These are phyloP conservation scores for Habrosyne pyritoides DNA, from an alignment of 2,888 invertebrate genomes.

Conservation along the genomic window DNA sequence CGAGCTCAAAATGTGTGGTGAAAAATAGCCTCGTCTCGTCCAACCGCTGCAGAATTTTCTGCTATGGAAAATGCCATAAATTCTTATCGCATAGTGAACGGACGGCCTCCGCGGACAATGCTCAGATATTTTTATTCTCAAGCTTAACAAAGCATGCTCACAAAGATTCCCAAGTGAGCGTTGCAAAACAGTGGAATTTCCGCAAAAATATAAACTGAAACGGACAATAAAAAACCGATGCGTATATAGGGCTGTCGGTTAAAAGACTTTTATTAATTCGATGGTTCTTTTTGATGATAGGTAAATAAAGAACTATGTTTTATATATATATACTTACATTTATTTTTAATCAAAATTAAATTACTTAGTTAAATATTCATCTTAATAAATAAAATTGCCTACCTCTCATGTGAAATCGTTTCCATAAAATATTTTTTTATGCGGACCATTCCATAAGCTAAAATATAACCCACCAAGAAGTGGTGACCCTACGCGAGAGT, in stretches of 20 bases:
- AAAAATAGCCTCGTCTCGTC: not conserved
- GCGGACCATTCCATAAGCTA: too few relatives aligned
- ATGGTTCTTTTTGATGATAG: too few relatives aligned
- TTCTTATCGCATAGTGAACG: not conserved
- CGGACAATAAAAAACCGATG: slow-evolving; percentile 1
- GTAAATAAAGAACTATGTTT: too few relatives aligned
- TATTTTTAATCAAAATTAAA: too few relatives aligned
- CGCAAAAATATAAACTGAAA: not conserved
- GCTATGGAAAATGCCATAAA: not conserved
- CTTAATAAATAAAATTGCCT: too few relatives aligned
- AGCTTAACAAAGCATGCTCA: not conserved
- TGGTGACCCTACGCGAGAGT: not conserved
- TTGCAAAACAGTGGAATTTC: not conserved
- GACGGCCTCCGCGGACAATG: not conserved
- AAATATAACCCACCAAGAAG: too few relatives aligned
- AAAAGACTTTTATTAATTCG: too few relatives aligned
- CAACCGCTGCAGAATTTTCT: not conserved
- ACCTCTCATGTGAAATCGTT: too few relatives aligned
- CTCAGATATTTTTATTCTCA: not conserved
- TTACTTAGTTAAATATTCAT: too few relatives aligned
- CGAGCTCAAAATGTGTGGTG: not conserved
- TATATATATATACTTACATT: too few relatives aligned
- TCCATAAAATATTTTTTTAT: too few relatives aligned
- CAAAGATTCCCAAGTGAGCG: not conserved
- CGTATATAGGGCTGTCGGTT: not conserved